Evolutionary conservation across 2,888 invertebrate genomes (phyloP), one percentile per base, ranked within the genome.

Genomic region (Drosophila fungiperda): DNA sequence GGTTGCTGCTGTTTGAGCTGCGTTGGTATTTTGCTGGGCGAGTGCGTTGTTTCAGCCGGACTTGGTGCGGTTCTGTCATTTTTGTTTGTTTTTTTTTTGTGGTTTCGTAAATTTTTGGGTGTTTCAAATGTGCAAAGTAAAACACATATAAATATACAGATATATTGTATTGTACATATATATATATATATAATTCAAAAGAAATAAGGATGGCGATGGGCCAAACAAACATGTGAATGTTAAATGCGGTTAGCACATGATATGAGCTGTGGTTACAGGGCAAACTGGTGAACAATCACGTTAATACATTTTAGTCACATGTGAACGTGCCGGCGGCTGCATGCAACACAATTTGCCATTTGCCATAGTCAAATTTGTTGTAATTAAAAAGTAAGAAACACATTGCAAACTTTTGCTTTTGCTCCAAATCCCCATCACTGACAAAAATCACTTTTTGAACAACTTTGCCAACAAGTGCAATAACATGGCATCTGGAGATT

Each of bases 401-500:
- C 81, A 86, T 79, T 74, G 76, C 54, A 67, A 87, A 89, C 69
- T 89, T 87, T 64, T 49, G 55, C 35, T 36, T 50, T 42, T 42
- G 38, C 29, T 40, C 29, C 23, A 42, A 67, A 58, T 61, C 49
- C 61, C 64, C 73, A 59, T 61, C 71, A 70, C 85, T 71, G 73
- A 71, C 78, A 85, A 83, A 45, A 86, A 86, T 86, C 85, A 89
- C 85, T 86, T 86, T 87, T 82, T 85, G 74, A 82, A 80, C 83
- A 86, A 86, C 76, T 89, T 86, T 87, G 76, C 88, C 85, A 89
- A 86, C 88, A 89, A 87, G 85, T 86, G 85, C 89, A 86, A 86
- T 89, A 86, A 86, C 90, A 86, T 87, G 86, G 88, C 89, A 89
- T 89, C 89, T 87, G 86, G 88, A 86, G 85, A 86, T 86, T 86